A percentile compares a stretch with the other conserved stretches of the same genome.
These are phyloP conservation scores for Salpingus planirostris DNA, from an alignment of 2,888 invertebrate genomes.

Conservation along the genomic window DNA sequence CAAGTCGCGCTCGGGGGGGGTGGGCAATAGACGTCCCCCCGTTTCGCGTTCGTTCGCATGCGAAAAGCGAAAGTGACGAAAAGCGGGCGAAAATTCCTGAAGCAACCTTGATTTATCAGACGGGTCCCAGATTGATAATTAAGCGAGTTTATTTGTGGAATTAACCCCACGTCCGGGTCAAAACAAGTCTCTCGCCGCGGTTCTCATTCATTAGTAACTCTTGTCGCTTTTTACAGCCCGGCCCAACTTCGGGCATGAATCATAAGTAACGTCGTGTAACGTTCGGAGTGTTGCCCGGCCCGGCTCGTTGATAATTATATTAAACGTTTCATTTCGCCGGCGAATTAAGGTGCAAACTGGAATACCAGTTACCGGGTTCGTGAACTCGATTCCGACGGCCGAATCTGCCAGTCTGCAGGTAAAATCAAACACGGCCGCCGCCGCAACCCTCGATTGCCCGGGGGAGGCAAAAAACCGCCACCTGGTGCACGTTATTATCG, in stretches of 20 bases:
- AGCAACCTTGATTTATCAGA: conserved; percentile 18
- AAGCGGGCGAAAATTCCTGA: conserved; percentile 11
- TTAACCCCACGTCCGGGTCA: conserved; percentile 28
- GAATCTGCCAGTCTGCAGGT: too few relatives aligned
- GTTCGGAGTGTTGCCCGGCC: conserved; percentile 17
- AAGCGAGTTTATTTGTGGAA: conserved; percentile 25
- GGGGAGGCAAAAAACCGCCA: too few relatives aligned
- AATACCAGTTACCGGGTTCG: conserved; percentile 12
- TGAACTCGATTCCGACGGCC: conserved; percentile 10
- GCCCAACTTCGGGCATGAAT: conserved; percentile 23
- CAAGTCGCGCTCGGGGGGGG: too few relatives aligned
- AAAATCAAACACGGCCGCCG: too few relatives aligned
- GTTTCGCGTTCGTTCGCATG: too few relatives aligned
- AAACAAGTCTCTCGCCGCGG: conserved; percentile 20
- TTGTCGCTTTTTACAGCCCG: conserved; percentile 22
- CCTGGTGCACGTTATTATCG: too few relatives aligned
- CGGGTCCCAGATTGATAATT: conserved; percentile 22
- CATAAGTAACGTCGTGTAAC: conserved; percentile 21
- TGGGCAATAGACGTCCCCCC: too few relatives aligned
- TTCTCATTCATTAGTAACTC: conserved; percentile 23
- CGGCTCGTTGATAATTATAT: conserved; percentile 22
- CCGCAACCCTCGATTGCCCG: too few relatives aligned
- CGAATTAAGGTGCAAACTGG: conserved; percentile 17
- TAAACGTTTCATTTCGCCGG: conserved; percentile 22
- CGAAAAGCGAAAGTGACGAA: conserved; percentile 5